Evolutionary conservation across 2,113 vertebrate genomes (phyloP).

Genomic region (Strix aluco): DNA sequence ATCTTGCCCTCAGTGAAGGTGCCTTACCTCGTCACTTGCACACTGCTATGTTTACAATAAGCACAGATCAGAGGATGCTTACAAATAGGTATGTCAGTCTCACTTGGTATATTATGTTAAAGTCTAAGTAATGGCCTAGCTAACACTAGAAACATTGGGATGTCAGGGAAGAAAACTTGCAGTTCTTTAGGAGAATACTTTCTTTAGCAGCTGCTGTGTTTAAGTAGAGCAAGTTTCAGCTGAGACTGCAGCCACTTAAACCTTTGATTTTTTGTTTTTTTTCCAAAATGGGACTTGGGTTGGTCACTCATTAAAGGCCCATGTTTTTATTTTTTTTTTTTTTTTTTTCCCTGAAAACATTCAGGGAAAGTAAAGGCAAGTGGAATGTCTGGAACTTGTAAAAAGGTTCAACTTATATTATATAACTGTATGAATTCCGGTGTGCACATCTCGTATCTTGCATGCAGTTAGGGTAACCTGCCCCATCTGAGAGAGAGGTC

Average conservation of each 20-base stretch:
- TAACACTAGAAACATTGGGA: background rate
- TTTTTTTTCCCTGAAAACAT: background rate
- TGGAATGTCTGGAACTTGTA: background rate
- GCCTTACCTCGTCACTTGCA: constrained; percentile 95
- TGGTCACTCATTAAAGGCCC: background rate
- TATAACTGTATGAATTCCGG: background rate
- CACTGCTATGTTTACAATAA: constrained; percentile 97
- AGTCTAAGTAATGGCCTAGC: background rate
- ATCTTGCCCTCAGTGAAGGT: constrained; percentile 96
- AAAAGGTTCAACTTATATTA: background rate
- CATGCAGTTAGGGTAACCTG: background rate
- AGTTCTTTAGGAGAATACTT: background rate
- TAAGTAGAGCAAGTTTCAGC: background rate
- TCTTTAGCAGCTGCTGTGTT: background rate
- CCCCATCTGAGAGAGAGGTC: background rate
- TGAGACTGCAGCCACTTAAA: background rate
- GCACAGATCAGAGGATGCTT: constrained; percentile 96
- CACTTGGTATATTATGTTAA: constrained; percentile 2
- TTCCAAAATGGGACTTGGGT: background rate
- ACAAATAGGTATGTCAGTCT: constrained; percentile 89
- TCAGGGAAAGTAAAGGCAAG: background rate
- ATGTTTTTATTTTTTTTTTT: background rate
- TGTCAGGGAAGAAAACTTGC: background rate
- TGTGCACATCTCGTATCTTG: background rate
- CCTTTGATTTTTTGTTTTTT: background rate